Percentiles rank a stretch among this genome's conserved stretches.
phyloP scores from a whole-genome alignment of 2,888 invertebrate species.

The Pegoplata infirma region DNA sequence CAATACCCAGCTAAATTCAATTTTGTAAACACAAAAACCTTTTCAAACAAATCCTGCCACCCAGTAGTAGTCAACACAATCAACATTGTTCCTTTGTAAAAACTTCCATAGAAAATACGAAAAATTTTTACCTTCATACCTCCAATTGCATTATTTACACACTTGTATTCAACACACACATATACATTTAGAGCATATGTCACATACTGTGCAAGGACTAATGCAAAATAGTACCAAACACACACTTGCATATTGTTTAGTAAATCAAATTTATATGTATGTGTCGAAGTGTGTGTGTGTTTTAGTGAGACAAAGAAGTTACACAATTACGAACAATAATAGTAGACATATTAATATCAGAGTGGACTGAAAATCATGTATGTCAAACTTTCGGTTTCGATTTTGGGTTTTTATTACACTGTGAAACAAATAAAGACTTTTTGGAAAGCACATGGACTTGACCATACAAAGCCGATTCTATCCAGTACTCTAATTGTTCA shows the following conservation, averaged over 20 bases:
- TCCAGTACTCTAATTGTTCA: no score
- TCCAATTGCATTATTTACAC: constrained; percentile 26
- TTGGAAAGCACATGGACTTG: no score
- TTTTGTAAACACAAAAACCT: constrained; percentile 49
- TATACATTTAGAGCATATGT: constrained; percentile 24
- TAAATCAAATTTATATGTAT: constrained; percentile 40
- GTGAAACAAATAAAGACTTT: no score
- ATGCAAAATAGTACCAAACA: neutral
- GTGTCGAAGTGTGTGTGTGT: no score
- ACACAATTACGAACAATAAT: constrained; percentile 52
- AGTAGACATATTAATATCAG: constrained; percentile 4
- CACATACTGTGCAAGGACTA: constrained; percentile 18
- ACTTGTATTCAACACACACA: neutral
- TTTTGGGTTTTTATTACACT: no score
- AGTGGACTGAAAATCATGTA: no score
- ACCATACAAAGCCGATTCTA: no score
- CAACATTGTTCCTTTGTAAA: constrained; percentile 1
- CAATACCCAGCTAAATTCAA: constrained; percentile 56
- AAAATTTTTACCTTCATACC: constrained; percentile 36
- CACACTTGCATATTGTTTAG: constrained; percentile 6
- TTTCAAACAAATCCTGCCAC: constrained; percentile 44
- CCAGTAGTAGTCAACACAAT: constrained; percentile 11
- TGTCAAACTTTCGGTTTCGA: no score
- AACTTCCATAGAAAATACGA: constrained; percentile 20
- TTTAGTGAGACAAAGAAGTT: constrained; percentile 41